Evolutionary conservation across 2,113 vertebrate genomes (phyloP).

Genomic region (Neodontobutis hainanensis): DNA sequence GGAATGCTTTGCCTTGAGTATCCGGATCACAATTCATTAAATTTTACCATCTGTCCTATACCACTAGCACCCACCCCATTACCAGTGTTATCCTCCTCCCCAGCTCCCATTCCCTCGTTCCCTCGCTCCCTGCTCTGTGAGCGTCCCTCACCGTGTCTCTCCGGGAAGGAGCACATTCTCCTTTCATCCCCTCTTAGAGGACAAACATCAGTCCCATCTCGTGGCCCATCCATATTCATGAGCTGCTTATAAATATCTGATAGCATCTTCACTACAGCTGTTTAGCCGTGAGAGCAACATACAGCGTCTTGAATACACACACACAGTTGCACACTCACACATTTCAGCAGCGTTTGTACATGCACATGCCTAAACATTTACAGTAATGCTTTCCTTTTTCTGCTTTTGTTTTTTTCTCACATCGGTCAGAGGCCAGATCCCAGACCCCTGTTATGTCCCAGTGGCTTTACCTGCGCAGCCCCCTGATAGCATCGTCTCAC

Average conservation of each 20-base stretch:
- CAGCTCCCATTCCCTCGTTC: conserved; percentile 24
- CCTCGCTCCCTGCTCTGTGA: conserved; percentile 45
- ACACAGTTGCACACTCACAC: conserved; percentile 20
- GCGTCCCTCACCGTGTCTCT: conserved; percentile 73
- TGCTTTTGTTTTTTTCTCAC: conserved; percentile 10
- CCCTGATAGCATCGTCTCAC: conserved; percentile 77
- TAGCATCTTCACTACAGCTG: conserved; percentile 79
- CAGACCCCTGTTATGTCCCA: conserved; percentile 48
- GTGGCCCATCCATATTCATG: conserved; percentile 82
- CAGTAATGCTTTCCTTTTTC: conserved; percentile 20
- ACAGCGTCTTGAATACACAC: conserved; percentile 40
- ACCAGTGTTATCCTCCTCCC: conserved; percentile 36
- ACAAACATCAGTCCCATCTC: conserved; percentile 85
- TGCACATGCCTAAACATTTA: conserved; percentile 24
- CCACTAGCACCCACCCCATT: conserved; percentile 40
- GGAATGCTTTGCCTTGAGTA: conserved; percentile 52
- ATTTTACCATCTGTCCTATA: conserved; percentile 60
- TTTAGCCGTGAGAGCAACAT: conserved; percentile 73
- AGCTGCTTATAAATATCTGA: conserved; percentile 86
- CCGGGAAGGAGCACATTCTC: conserved; percentile 78
- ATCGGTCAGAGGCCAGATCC: conserved; percentile 53
- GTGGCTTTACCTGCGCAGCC: conserved; percentile 46
- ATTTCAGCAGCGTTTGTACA: conserved; percentile 6
- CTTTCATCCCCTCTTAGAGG: conserved; percentile 86
- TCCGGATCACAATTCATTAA: conserved; percentile 64